Evolutionary conservation across 2,797 vertebrate species (phyloP).

Genomic region (Lagodon rhomboides): DNA sequence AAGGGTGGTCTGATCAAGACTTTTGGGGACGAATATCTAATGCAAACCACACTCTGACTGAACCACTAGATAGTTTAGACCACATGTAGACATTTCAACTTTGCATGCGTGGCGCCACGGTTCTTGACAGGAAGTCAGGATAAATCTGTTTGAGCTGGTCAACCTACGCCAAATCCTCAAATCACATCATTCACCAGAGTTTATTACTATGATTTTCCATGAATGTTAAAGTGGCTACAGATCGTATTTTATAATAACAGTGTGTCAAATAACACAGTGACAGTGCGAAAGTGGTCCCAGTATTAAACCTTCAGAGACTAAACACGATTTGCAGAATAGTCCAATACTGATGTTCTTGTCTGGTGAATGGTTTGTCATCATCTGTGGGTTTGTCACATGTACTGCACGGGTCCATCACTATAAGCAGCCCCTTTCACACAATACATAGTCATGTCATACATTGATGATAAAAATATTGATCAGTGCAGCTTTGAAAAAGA

Average conservation of each 20-base stretch:
- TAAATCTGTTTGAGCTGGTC: neutral
- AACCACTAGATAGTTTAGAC: too few relatives aligned
- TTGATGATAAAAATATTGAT: conserved; percentile 1
- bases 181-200: neutral
- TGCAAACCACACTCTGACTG: too few relatives aligned
- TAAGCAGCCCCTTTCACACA: neutral
- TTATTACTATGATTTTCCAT: neutral
- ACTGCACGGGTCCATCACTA: neutral
- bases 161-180: neutral
- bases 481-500: neutral
- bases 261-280: neutral
- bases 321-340: neutral
- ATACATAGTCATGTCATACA: neutral
- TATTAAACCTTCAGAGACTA: neutral
- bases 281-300: too few relatives aligned
- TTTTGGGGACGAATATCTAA: too few relatives aligned
- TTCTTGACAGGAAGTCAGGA: too few relatives aligned
- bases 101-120: too few relatives aligned
- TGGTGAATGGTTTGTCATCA: neutral
- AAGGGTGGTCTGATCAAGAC: too few relatives aligned
- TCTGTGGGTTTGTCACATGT: neutral
- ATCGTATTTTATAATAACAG: neutral
- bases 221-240: neutral
- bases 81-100: too few relatives aligned
- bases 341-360: neutral